These are phyloP conservation scores for Gobiocypris rarus DNA, from an alignment of 2,113 vertebrate genomes.

Conservation along the genomic window DNA sequence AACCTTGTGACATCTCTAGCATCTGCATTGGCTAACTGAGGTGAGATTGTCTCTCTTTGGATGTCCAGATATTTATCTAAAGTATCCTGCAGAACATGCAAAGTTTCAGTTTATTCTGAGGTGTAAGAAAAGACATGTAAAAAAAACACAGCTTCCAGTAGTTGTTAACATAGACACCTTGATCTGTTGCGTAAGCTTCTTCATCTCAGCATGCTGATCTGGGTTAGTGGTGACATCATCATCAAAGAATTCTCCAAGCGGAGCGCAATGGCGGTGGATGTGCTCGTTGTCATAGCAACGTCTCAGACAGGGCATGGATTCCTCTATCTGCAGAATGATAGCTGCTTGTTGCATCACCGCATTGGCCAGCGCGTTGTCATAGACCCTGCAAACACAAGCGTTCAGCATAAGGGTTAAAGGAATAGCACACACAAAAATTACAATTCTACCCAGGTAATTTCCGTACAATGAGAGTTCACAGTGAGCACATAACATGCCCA, in stretches of 20 bases:
- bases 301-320: conserved; percentile 64
- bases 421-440: not conserved
- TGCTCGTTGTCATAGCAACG: conserved; percentile 64
- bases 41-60: conserved; percentile 51
- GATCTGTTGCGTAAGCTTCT: conserved; percentile 63
- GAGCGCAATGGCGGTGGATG: conserved; percentile 64
- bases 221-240: conserved; percentile 55
- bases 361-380: conserved; percentile 71
- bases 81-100: conserved; percentile 61
- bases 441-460: not conserved
- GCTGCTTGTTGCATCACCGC: conserved; percentile 75
- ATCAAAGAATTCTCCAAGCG: conserved; percentile 59
- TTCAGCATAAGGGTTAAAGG: not conserved
- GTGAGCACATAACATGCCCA: not conserved
- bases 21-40: not conserved
- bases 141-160: not conserved
- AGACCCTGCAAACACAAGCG: conserved; percentile 60
- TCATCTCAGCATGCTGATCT: conserved; percentile 58
- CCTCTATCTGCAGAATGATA: conserved; percentile 72
- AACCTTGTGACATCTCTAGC: conserved; percentile 39
- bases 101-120: not conserved
- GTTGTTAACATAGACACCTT: conserved; percentile 59
- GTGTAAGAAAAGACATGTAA: not conserved
- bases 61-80: conserved; percentile 66
- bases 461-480: not conserved